A percentile compares a stretch with the other conserved stretches of the same genome.
These are phyloP conservation scores for Sebastes wilsoni DNA, from an alignment of 2,797 vertebrate genomes.

Conservation along the genomic window DNA sequence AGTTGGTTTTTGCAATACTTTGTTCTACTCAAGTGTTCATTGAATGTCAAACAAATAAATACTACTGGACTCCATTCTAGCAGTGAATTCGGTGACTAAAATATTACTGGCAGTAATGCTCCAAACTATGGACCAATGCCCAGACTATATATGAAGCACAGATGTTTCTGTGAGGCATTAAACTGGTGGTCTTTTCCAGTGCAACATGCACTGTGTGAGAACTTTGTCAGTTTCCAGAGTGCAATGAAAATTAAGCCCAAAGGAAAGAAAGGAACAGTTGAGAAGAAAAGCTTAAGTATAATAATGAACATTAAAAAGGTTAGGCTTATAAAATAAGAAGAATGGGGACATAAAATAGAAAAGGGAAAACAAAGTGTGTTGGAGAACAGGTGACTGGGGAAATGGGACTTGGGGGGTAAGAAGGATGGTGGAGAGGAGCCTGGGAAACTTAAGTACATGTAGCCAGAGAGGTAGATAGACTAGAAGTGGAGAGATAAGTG, in stretches of 20 bases:
- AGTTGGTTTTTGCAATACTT: not conserved
- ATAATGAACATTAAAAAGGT: constrained; percentile 16
- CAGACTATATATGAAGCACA: not conserved
- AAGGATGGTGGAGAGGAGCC: not conserved
- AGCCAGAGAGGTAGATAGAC: not conserved
- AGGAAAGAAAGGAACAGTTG: not conserved
- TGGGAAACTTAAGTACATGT: not conserved
- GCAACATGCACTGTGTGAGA: not conserved
- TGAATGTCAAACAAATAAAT: not conserved
- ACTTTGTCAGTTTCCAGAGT: not conserved
- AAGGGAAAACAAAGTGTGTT: not conserved
- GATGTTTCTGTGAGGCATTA: not conserved
- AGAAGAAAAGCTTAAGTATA: not conserved
- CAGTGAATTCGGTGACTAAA: not conserved
- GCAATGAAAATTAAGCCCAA: not conserved
- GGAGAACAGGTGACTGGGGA: not conserved
- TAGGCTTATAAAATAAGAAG: not conserved
- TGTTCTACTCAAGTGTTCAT: not conserved
- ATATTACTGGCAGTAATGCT: not conserved
- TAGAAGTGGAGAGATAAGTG: not conserved
- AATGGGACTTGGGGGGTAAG: not conserved
- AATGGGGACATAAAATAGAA: not conserved
- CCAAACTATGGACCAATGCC: not conserved
- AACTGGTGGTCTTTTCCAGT: not conserved
- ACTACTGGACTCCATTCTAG: not conserved